phyloP scores from a whole-genome alignment of 2,888 invertebrate genomes.

The Xestia sexstrigata region DNA sequence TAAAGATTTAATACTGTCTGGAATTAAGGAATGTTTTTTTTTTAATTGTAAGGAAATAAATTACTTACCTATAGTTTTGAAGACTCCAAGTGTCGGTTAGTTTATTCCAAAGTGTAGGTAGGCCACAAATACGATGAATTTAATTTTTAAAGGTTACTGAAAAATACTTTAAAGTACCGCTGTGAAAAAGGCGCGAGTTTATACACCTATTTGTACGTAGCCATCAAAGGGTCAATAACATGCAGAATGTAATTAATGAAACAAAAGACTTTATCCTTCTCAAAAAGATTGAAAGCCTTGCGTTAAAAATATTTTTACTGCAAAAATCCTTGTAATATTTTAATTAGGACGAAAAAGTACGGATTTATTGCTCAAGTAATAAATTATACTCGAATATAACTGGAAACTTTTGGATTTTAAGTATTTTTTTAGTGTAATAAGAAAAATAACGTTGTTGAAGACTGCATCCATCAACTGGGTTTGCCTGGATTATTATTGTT shows the following conservation, averaged over 20 bases:
- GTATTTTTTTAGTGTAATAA: constrained; percentile 31
- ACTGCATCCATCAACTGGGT: not conserved
- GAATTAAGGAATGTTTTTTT: not conserved
- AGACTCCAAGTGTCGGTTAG: not conserved
- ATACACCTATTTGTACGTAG: too few relatives aligned
- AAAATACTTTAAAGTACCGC: too few relatives aligned
- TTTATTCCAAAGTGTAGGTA: too few relatives aligned
- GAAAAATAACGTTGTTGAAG: constrained; percentile 29
- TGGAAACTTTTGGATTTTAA: constrained; percentile 42
- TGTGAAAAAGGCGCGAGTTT: too few relatives aligned
- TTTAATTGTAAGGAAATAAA: too few relatives aligned
- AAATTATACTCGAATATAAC: constrained; percentile 54
- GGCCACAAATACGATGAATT: too few relatives aligned
- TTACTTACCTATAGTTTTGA: not conserved
- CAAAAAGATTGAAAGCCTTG: constrained; percentile 1
- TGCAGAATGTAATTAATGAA: not conserved
- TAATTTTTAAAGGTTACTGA: too few relatives aligned
- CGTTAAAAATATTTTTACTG: constrained; percentile 19
- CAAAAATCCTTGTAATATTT: constrained; percentile 44
- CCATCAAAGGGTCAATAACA: not conserved
- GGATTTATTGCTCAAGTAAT: constrained; percentile 58
- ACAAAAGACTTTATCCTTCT: not conserved
- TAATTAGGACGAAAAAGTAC: constrained; percentile 55
- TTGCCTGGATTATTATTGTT: not conserved
- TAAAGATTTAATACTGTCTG: not conserved